A percentile compares a stretch with the other conserved stretches of the same genome.
Evolutionary conservation across 2,113 vertebrate species (phyloP).

Genomic region (Sebastes fasciatus): DNA sequence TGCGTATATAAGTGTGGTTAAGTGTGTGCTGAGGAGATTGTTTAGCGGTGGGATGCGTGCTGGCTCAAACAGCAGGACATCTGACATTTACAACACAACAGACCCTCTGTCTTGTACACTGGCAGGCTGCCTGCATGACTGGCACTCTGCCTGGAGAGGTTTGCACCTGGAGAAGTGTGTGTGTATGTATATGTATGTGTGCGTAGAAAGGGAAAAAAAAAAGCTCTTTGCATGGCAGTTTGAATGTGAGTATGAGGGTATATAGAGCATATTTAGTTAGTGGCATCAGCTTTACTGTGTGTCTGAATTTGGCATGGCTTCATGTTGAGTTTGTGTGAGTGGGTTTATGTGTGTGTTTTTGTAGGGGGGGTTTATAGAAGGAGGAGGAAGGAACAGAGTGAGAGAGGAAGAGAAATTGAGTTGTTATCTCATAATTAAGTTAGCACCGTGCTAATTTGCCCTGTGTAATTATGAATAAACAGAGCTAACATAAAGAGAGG

Average conservation of each 20-base stretch:
- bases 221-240: conserved; percentile 12
- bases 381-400: conserved; percentile 25
- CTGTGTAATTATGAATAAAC: conserved; percentile 23
- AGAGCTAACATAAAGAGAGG: conserved; percentile 33
- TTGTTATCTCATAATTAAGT: conserved; percentile 55
- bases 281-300: conserved; percentile 12
- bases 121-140: conserved; percentile 62
- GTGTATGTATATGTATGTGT: conserved; percentile 11
- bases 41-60: conserved; percentile 52
- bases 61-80: conserved; percentile 71
- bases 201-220: background rate
- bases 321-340: background rate
- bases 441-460: conserved; percentile 42
- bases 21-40: conserved; percentile 61
- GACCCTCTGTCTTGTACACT: conserved; percentile 64
- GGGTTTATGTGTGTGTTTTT: conserved; percentile 3
- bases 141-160: conserved; percentile 60
- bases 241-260: conserved; percentile 11
- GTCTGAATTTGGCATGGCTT: conserved; percentile 5
- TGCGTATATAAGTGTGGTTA: conserved; percentile 50
- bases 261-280: conserved; percentile 19
- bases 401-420: conserved; percentile 13
- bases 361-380: background rate
- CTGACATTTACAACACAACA: conserved; percentile 78
- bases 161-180: conserved; percentile 62